These are phyloP conservation scores for Toxotes chatareus DNA, from an alignment of 2,113 vertebrate species.

Conservation along the genomic window DNA sequence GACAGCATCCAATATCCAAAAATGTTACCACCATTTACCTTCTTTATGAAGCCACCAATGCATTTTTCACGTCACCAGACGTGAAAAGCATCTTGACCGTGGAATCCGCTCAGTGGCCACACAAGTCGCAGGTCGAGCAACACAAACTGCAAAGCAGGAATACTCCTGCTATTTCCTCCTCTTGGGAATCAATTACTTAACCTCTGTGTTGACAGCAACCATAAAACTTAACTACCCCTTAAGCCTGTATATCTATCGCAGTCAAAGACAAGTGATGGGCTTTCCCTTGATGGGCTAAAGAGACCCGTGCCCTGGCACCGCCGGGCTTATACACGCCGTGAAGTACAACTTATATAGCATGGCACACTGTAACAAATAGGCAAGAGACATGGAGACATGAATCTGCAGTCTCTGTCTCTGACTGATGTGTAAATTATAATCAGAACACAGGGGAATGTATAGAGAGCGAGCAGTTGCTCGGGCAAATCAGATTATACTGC, in stretches of 20 bases:
- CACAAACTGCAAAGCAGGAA: neutral
- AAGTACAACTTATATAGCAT: neutral
- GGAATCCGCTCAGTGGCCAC: constrained; percentile 14
- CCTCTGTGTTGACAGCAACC: constrained; percentile 14
- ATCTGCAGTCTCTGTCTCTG: neutral
- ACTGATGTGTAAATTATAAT: neutral
- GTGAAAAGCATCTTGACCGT: neutral
- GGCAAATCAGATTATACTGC: constrained; percentile 29
- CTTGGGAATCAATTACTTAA: constrained; percentile 21
- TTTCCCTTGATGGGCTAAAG: constrained; percentile 2
- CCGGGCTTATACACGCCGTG: neutral
- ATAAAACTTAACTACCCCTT: constrained; percentile 29
- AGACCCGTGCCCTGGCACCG: neutral
- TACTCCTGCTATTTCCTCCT: constrained; percentile 22
- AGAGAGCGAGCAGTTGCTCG: neutral
- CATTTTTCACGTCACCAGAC: too few species aligned
- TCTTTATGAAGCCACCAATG: constrained; percentile 27
- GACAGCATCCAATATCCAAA: neutral
- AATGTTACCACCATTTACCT: neutral
- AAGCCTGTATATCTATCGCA: neutral
- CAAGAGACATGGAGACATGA: neutral
- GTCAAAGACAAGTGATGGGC: constrained; percentile 1
- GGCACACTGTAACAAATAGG: neutral
- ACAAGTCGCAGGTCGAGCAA: neutral
- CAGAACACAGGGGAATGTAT: neutral